Evolutionary conservation across 2,888 invertebrate species (phyloP).

Genomic region (Apeira syringaria): DNA sequence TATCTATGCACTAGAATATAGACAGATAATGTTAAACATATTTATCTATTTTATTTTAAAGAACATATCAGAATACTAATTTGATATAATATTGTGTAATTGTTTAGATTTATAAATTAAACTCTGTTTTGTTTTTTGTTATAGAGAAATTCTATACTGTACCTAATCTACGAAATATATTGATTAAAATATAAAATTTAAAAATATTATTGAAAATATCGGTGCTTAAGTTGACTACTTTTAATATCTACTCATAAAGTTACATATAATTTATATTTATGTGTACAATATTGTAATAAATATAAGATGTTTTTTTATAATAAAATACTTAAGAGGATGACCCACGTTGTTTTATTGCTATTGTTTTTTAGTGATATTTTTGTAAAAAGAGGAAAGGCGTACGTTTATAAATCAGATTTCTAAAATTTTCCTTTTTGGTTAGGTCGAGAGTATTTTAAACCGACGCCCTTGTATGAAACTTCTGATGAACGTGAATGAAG

Average conservation of each 20-base stretch:
- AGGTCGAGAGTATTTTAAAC: too few relatives aligned
- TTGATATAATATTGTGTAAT: too few relatives aligned
- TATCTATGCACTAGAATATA: slow-evolving; percentile 15
- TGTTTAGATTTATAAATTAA: too few relatives aligned
- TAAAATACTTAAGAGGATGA: slow-evolving; percentile 38
- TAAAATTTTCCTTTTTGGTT: too few relatives aligned
- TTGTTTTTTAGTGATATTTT: too few relatives aligned
- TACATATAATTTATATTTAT: slow-evolving; percentile 40
- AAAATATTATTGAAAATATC: slow-evolving; percentile 40
- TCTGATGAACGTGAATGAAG: too few relatives aligned
- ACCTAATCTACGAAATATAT: too few relatives aligned
- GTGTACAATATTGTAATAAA: slow-evolving; percentile 62
- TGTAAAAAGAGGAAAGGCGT: too few relatives aligned
- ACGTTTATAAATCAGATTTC: too few relatives aligned
- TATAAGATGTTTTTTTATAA: slow-evolving; percentile 57
- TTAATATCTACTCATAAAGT: slow-evolving; percentile 8
- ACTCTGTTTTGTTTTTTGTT: not conserved
- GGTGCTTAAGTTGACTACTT: slow-evolving; percentile 53
- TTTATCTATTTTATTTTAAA: not conserved
- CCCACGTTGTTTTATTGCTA: slow-evolving; percentile 13
- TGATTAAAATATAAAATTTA: not conserved
- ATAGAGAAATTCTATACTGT: too few relatives aligned
- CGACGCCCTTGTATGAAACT: too few relatives aligned
- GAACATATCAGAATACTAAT: not conserved
- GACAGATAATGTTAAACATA: slow-evolving; percentile 4